phyloP scores from a whole-genome alignment of 2,113 vertebrate genomes.

The rat (Rattus norvegicus) region GRCr8 NC_086032.1:107115501-107116000 shows the following conservation, averaged over 20 bases:
- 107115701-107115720: neutral
- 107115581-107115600: neutral
- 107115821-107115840: neutral
- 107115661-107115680: neutral
- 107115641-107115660: neutral
- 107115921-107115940: neutral
- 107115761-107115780: neutral
- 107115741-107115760: neutral
- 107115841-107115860: neutral
- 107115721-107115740: neutral
- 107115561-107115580: neutral
- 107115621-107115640: neutral
- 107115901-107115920: neutral
- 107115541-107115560: neutral
- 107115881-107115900: neutral
- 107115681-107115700: neutral
- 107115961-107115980: neutral
- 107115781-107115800: neutral
- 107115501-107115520: no score
- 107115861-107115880: neutral
- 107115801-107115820: neutral
- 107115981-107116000: neutral
- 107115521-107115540: no score
- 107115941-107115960: neutral
- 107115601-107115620: neutral